Evolutionary conservation across 2,797 vertebrate genomes (phyloP), one percentile per base, ranked within the genome.

Genomic region (Chloroceryle inda): DNA sequence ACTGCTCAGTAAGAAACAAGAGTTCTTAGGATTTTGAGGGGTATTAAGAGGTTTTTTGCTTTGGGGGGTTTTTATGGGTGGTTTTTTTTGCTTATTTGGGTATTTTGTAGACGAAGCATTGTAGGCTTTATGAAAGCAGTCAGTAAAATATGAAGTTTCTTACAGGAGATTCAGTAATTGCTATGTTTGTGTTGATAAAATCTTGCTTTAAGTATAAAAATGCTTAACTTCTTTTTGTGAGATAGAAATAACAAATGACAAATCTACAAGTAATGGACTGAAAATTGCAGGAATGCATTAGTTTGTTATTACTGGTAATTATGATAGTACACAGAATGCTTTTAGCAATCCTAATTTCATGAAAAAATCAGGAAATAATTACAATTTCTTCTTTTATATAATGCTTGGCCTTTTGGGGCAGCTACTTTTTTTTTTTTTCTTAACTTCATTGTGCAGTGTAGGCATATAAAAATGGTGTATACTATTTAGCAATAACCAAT

Each of bases 251-350:
- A 64, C 56, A 92, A 78, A 76, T 93, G 79, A 67, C 56, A 81
- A 88, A 88, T 67, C 50, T 82, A 47, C 33, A 84, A 89, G 76
- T 94, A 97, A 96, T 94, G 80, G 89, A 78, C 63, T 92, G 85
- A 91, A 96, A 97, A 97, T 96, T 96, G 59, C 84, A 86, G 86
- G 33, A 95, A 69, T 74, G 55, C 96, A 96, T 96, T 97, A 94
- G 93, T 88, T 92, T 86, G 53, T 81, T 97, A 69, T 96, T 95
- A 88, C 69, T 96, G 44, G 58, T 96, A 96, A 96, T 96, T 96
- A 96, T 95, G 76, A 83, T 82, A 67, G 61, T 82, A 63, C 27
- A 40, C 40, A 15, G 82, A 92, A 89, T 87, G 91, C 96, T 96
- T 97, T 96, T 95, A 97, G 61, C 81, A 73, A 86, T 86, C 23